Base-by-base conservation (phyloP, 2,113 vertebrate genomes). In the Elanus axillaris region DNA sequence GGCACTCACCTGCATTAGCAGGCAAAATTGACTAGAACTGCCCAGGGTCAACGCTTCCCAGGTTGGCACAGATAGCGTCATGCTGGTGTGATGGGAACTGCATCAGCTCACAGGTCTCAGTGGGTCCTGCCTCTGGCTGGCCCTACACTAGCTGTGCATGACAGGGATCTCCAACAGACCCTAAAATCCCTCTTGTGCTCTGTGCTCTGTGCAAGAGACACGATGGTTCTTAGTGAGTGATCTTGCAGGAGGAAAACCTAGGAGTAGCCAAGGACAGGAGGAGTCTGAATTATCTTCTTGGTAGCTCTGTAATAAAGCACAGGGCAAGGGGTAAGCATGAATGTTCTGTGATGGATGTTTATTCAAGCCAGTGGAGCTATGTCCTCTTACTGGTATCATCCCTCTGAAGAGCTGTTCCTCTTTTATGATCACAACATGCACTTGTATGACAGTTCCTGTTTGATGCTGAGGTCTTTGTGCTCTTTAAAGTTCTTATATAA, bases 1-100 rank as follows among this genome's bases (percentile, higher is more conserved):
- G 43, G 38, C n/a, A 21, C 56, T 47, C 0, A 0, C 36, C 45
- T 47, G 45, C 0, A 0, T 18, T 10, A 69, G 16, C 34, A 56
- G 32, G 15, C 9, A 66, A 14, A 52, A 60, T 19, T 16, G 27
- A 16, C 40, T 31, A 6, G 36, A 63, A 15, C 21, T 36, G 31
- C 34, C 14, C 38, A 29, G 59, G 29, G 25, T 3, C 0, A 2
- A 38, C 11, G 2, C 56, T n/a, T 52, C 15, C 53, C 58, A 58
- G 17, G 22, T 0, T 23, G 42, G 40, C 22, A 50, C 62, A 50
- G 62, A 13, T 0, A 0, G 10, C 7, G 45, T 16, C 47, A 29
- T 40, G 43, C 1, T 2, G 11, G 9, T 71, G 45, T 40, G 31
- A 31, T 36, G 32, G 27, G 42, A 34, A 15, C 34, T 19, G 34